These are phyloP conservation scores for Melinaea marsaeus DNA, from an alignment of 2,888 invertebrate genomes.

Conservation along the genomic window DNA sequence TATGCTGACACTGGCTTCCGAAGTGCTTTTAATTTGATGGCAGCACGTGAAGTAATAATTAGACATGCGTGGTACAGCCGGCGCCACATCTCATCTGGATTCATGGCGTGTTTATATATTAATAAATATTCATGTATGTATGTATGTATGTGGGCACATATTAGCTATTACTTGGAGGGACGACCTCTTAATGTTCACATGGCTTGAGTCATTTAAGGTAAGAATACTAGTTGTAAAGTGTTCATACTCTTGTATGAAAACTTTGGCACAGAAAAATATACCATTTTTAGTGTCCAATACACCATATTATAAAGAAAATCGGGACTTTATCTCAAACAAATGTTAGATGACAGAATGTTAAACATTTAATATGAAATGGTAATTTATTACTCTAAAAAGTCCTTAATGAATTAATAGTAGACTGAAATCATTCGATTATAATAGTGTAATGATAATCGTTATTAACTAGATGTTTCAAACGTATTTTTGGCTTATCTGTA, in stretches of 20 bases:
- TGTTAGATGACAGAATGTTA: no score
- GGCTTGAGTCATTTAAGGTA: slow-evolving; percentile 21
- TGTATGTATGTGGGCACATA: slow-evolving; percentile 19
- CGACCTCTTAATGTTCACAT: slow-evolving; percentile 30
- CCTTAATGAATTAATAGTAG: no score
- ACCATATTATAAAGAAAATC: no score
- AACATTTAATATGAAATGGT: no score
- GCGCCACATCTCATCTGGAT: slow-evolving; percentile 65
- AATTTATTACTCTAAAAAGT: no score
- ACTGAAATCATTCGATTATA: no score
- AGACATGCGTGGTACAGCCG: slow-evolving; percentile 51
- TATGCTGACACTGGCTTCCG: slow-evolving; percentile 7
- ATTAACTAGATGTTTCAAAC: no score
- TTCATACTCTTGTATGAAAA: not conserved
- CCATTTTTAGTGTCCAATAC: no score
- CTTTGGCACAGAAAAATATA: not conserved
- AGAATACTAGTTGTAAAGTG: not conserved
- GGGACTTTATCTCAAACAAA: no score
- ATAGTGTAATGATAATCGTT: no score
- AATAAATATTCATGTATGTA: slow-evolving; percentile 11
- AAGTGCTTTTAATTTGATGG: slow-evolving; percentile 20
- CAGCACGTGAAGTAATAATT: slow-evolving; percentile 48
- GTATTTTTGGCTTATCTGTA: no score
- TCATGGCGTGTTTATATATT: slow-evolving; percentile 44
- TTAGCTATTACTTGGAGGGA: slow-evolving; percentile 25